A percentile compares a stretch with the other conserved stretches of the same genome.
phyloP scores from a whole-genome alignment of 2,888 invertebrate species.

The Philopedon plagiatum region DNA sequence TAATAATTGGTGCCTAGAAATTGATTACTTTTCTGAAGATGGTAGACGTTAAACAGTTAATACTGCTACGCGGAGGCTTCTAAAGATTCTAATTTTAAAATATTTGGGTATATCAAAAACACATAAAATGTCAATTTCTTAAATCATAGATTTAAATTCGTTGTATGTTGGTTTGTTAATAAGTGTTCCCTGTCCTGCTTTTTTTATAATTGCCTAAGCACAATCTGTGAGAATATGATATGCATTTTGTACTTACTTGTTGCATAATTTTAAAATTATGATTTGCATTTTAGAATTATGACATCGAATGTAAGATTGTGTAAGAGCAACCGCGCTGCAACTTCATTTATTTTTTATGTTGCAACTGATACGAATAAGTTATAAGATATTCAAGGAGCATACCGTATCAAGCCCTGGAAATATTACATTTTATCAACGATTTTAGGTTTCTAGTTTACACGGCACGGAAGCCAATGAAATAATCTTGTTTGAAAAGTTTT shows the following conservation, averaged over 20 bases:
- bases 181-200: too few species aligned
- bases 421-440: slow-evolving; percentile 41
- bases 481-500: neutral
- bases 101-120: too few species aligned
- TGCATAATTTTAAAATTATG: neutral
- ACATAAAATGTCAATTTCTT: too few species aligned
- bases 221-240: neutral
- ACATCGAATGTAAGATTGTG: slow-evolving; percentile 4
- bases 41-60: too few species aligned
- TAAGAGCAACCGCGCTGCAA: slow-evolving; percentile 25
- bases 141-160: too few species aligned
- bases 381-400: slow-evolving; percentile 41
- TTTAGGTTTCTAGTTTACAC: slow-evolving; percentile 35
- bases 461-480: slow-evolving; percentile 28
- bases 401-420: slow-evolving; percentile 36
- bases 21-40: too few species aligned
- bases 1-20: too few species aligned
- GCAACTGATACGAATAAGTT: slow-evolving; percentile 40
- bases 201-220: neutral
- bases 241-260: neutral
- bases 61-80: too few species aligned
- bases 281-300: slow-evolving; percentile 5
- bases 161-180: too few species aligned
- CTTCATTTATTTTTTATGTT: slow-evolving; percentile 40
- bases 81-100: too few species aligned